Percentiles rank a stretch among this genome's conserved stretches.
These are phyloP conservation scores for Geotrypetes seraphini DNA, from an alignment of 2,797 vertebrate species.

Conservation along the genomic window DNA sequence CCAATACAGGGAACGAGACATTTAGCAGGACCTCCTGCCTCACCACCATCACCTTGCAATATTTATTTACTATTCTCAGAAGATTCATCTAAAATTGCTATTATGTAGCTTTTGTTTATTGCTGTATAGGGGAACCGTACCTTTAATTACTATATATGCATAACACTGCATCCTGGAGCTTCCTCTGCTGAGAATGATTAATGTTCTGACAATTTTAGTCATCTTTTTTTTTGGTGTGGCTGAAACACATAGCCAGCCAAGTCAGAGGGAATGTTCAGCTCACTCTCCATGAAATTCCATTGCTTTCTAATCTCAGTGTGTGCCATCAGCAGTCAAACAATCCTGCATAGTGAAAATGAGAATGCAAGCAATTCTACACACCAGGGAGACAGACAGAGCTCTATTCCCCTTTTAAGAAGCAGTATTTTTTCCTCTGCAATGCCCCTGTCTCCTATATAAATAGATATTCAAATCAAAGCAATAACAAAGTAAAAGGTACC, in stretches of 20 bases:
- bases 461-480: rapidly evolving
- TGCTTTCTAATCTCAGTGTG: neutral
- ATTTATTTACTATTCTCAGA: neutral
- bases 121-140: neutral
- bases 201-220: neutral
- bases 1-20: neutral
- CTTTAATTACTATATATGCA: neutral
- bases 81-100: neutral
- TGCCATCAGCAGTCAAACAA: slow-evolving; percentile 1
- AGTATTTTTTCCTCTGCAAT: neutral
- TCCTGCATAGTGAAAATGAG: neutral
- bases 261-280: neutral
- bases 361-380: neutral
- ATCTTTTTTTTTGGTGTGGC: neutral
- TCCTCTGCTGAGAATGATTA: slow-evolving; percentile 2
- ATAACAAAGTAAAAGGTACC: neutral
- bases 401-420: neutral
- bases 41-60: no score
- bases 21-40: no score
- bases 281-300: slow-evolving; percentile 1
- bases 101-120: neutral
- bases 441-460: neutral
- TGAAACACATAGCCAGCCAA: no score
- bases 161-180: slow-evolving; percentile 1
- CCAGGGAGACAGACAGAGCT: neutral